Base-by-base conservation (phyloP, 2,888 invertebrate genomes). In the Caenorhabditis sulstoni region DNA sequence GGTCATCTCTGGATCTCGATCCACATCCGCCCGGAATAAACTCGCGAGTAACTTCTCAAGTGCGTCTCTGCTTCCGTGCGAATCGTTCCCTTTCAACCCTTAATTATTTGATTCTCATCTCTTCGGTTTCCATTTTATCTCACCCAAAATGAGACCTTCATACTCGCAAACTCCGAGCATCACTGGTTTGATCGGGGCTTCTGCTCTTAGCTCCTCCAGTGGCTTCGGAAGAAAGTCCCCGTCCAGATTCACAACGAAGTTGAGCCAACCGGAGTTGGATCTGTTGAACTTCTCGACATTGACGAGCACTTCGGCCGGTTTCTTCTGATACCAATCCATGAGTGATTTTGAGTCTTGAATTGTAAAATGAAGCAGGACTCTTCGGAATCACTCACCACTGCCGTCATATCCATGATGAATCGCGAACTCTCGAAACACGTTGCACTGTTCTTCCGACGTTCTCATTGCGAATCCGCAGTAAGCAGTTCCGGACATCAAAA, bases 141-240 rank as follows among this genome's bases (percentile, higher is more conserved):
- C 3, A 14, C 14, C 41, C 3, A 41, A 11, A 41, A 41, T 14
- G 0, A 85, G 66, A 14, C 85, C 85, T 47, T 85, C 85, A 41
- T 73, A 76, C 23, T 85, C 75, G 9, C 80, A 82, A 16, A 80
- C 71, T 0, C 81, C 81, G 5, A 70, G 50, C 59, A 85, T 62
- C n/a, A 68, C 73, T 23, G 52, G 66, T 41, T 80, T 75, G 23
- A 62, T 73, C n/a, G 85, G 81, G 37, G 67, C 75, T 44, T 85
- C 81, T 44, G 55, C 61, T 20, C 85, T 66, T 37, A 85, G 66
- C 23, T 71, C 76, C 4, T 73, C 67, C 16, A 68, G 44, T 35
- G 68, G 59, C 58, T 68, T 68, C 41, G 68, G 68, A 58, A 68
- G 58, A 22, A 47, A 82, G 58, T 83, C 83, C 12, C 83, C 85